A percentile compares a stretch with the other conserved stretches of the same genome.
Conservation (phyloP, 2,888 invertebrate genomes). For the Cacoxenus indagator region DNA sequence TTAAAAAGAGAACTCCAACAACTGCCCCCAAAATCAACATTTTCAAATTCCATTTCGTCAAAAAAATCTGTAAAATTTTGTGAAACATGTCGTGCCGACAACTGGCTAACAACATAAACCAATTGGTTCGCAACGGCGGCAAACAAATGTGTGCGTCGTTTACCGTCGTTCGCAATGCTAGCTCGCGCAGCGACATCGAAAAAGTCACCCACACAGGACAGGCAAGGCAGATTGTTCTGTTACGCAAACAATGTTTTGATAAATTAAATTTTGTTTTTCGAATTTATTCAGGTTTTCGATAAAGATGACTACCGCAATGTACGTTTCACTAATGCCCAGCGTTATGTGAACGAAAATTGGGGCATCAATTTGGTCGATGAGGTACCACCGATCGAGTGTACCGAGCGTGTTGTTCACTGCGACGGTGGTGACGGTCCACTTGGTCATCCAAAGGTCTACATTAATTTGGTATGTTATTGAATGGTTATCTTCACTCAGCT, state of each 20-base stretch:
- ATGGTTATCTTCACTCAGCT: background rate
- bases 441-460: conserved; percentile 97
- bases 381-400: conserved; percentile 83
- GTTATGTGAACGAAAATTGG: conserved; percentile 90
- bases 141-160: conserved; percentile 36
- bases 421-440: conserved; percentile 96
- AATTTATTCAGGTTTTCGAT: conserved; percentile 78
- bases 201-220: conserved; percentile 70
- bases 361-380: conserved; percentile 91
- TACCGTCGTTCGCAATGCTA: conserved; percentile 41
- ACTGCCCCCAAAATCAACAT: no score
- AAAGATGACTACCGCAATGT: conserved; percentile 84
- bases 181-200: conserved; percentile 58
- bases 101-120: conserved; percentile 45
- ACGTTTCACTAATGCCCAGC: conserved; percentile 82
- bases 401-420: conserved; percentile 88
- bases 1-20: no score
- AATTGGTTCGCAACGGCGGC: conserved; percentile 43
- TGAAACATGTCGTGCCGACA: conserved; percentile 62
- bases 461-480: conserved; percentile 85
- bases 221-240: conserved; percentile 55
- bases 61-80: no score
- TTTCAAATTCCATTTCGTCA: no score
- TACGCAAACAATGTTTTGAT: conserved; percentile 65
- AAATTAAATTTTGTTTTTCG: background rate